Percentiles rank a stretch among this genome's conserved stretches.
Evolutionary conservation across 2,888 invertebrate species (phyloP).

Genomic region (Nasonia oneida): DNA sequence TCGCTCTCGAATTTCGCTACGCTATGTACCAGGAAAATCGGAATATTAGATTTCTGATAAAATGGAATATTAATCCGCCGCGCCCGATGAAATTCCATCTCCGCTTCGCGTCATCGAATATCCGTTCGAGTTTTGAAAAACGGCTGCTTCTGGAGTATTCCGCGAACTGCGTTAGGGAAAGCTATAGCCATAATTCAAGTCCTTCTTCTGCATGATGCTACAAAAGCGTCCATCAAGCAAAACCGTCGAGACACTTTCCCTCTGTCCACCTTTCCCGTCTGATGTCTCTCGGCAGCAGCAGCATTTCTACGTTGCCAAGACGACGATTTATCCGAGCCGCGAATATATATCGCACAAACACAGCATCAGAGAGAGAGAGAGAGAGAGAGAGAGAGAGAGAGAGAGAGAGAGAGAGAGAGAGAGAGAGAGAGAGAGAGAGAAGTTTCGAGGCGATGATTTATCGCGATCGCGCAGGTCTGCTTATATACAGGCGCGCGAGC

Average conservation of each 20-base stretch:
- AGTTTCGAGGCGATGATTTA: slow-evolving; percentile 43
- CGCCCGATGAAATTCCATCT: not conserved
- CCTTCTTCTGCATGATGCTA: not conserved
- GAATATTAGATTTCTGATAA: not conserved
- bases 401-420: slow-evolving; percentile 17
- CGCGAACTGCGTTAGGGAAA: not conserved
- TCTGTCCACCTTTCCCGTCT: not conserved
- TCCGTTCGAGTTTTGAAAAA: no score
- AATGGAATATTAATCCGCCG: not conserved
- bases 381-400: slow-evolving; percentile 5
- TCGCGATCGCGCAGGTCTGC: slow-evolving; percentile 30
- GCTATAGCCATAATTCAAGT: not conserved
- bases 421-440: slow-evolving; percentile 1
- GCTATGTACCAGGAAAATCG: not conserved
- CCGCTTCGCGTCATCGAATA: not conserved
- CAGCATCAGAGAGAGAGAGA: not conserved
- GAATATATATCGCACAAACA: not conserved
- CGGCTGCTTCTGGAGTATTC: not conserved
- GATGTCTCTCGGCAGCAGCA: not conserved
- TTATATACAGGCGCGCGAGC: not conserved
- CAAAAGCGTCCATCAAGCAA: slow-evolving; percentile 1
- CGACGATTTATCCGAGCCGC: slow-evolving; percentile 57
- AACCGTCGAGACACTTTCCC: not conserved
- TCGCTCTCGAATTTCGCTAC: no score
- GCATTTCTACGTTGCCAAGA: slow-evolving; percentile 56